Evolutionary conservation across 1,140 invertebrate species (phyloP).

Genomic region (Pachypsylla venusta): DNA sequence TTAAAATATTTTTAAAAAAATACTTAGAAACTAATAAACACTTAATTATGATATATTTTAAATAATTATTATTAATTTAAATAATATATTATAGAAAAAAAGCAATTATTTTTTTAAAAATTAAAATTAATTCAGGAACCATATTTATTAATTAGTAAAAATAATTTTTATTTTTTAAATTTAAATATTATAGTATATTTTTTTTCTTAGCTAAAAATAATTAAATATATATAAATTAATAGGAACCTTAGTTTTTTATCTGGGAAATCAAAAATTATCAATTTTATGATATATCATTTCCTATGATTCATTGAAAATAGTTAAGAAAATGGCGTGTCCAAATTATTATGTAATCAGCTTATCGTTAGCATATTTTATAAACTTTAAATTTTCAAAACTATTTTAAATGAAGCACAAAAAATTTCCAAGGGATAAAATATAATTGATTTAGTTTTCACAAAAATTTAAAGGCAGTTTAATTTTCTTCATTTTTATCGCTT

Average conservation of each 20-base stretch:
- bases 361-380: no score
- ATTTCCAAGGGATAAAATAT: not conserved
- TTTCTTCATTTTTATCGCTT: no score
- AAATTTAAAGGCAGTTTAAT: no score
- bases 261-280: conserved; percentile 7
- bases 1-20: not conserved
- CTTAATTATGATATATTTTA: conserved; percentile 6
- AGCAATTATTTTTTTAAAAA: conserved; percentile 8
- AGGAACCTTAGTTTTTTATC: conserved; percentile 9
- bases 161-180: conserved; percentile 7
- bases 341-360: no score
- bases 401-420: no score
- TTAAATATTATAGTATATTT: conserved; percentile 9
- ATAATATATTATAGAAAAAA: not conserved
- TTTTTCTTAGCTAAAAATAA: conserved; percentile 4
- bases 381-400: no score
- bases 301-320: no score
- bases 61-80: no score
- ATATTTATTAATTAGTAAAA: conserved; percentile 8
- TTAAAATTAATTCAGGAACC: conserved; percentile 6
- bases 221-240: conserved; percentile 8
- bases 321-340: no score
- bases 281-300: not conserved
- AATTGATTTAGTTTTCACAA: not conserved
- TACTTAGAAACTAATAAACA: conserved; percentile 5